These are phyloP conservation scores for Cheirogaleus medius DNA, from an alignment of 2,113 vertebrate species.

Conservation along the genomic window DNA sequence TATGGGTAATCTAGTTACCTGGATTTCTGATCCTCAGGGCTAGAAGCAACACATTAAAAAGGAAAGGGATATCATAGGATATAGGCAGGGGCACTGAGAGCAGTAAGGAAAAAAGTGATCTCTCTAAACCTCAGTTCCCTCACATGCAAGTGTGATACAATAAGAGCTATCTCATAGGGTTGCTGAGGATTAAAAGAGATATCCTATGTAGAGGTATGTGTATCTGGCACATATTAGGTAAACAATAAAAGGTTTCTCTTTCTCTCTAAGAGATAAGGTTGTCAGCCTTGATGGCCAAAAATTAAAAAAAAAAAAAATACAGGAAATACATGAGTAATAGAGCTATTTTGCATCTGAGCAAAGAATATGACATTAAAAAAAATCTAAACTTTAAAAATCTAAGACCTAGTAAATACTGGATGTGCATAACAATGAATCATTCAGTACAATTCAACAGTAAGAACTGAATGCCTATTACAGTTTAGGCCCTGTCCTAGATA, in stretches of 20 bases:
- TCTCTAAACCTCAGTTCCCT: background rate
- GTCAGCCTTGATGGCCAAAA: background rate
- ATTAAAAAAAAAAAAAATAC: background rate
- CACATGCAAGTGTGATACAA: background rate
- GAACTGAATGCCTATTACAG: background rate
- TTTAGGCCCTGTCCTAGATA: background rate
- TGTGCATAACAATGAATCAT: background rate
- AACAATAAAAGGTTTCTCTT: background rate
- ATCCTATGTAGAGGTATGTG: background rate
- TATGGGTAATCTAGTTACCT: background rate
- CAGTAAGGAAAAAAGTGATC: background rate
- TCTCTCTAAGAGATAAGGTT: background rate
- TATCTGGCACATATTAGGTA: background rate
- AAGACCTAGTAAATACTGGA: background rate
- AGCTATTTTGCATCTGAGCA: background rate
- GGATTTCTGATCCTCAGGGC: background rate
- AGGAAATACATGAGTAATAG: background rate
- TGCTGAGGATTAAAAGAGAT: background rate
- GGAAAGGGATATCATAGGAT: background rate
- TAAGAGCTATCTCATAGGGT: background rate
- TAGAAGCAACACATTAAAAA: constrained; percentile 6
- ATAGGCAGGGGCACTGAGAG: background rate
- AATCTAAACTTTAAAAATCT: background rate
- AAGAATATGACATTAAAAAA: background rate
- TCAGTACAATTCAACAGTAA: background rate